Percentiles rank a stretch among this genome's conserved stretches.
Conservation (phyloP, 2,888 invertebrate species). For the Salpingus planirostris region DNA sequence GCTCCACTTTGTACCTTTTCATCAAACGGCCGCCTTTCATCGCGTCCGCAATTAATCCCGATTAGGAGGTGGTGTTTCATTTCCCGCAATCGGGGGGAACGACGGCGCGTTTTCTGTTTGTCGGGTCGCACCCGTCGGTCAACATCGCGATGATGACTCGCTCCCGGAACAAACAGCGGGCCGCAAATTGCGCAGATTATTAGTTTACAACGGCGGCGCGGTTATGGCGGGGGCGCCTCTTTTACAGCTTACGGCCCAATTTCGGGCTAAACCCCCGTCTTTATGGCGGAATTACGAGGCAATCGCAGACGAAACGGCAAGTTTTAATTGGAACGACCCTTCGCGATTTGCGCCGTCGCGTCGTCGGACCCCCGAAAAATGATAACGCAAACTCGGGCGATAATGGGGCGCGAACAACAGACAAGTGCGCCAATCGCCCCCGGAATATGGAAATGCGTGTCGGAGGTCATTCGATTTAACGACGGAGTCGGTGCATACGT, state of each 20-base stretch:
- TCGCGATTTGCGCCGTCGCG: too few relatives aligned
- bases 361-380: too few relatives aligned
- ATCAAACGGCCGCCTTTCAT: too few relatives aligned
- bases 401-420: too few relatives aligned
- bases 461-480: conserved; percentile 20
- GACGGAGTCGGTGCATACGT: conserved; percentile 13
- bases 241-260: conserved; percentile 23
- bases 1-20: too few relatives aligned
- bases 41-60: too few relatives aligned
- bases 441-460: conserved; percentile 18
- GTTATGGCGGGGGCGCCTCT: conserved; percentile 4
- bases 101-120: conserved; percentile 18
- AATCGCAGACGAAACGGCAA: conserved; percentile 19
- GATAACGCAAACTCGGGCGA: too few relatives aligned
- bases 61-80: too few relatives aligned
- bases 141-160: conserved; percentile 24
- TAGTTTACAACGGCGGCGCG: conserved; percentile 17
- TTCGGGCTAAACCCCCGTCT: conserved; percentile 16
- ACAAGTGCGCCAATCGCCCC: too few relatives aligned
- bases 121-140: conserved; percentile 23
- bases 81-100: too few relatives aligned
- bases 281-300: conserved; percentile 22
- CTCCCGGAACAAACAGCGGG: conserved; percentile 20
- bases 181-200: conserved; percentile 20
- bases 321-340: conserved; percentile 6